These are phyloP conservation scores for Sinopyrophorus schimmeli DNA, from an alignment of 2,888 invertebrate genomes.

Conservation along the genomic window DNA sequence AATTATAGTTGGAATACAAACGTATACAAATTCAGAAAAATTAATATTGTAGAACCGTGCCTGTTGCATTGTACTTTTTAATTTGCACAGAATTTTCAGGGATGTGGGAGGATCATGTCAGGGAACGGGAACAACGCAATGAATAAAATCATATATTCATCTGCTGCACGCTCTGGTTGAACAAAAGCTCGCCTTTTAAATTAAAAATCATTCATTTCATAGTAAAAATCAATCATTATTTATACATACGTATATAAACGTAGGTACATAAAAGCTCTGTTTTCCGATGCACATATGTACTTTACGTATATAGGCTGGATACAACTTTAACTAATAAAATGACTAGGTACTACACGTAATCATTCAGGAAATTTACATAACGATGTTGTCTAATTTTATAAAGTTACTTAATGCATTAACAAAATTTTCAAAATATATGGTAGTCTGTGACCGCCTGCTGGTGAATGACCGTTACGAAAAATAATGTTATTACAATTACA, in stretches of 20 bases:
- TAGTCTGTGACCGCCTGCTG: too few species aligned
- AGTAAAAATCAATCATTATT: conserved; percentile 51
- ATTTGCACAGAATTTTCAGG: conserved; percentile 51
- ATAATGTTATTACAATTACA: too few species aligned
- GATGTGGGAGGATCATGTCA: conserved; percentile 41
- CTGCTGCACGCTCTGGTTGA: conserved; percentile 46
- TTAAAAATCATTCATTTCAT: conserved; percentile 57
- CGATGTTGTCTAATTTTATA: too few species aligned
- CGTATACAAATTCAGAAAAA: conserved; percentile 18
- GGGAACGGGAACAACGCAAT: conserved; percentile 48
- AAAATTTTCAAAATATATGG: too few species aligned
- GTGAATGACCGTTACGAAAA: too few species aligned
- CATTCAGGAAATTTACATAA: too few species aligned
- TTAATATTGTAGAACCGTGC: conserved; percentile 29
- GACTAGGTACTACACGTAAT: too few species aligned
- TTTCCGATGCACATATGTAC: too few species aligned
- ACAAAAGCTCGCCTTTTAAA: conserved; percentile 50
- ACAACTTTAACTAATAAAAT: too few species aligned
- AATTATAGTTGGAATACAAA: neutral
- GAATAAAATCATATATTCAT: conserved; percentile 55
- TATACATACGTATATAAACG: conserved; percentile 2
- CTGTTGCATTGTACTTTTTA: conserved; percentile 45
- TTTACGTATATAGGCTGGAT: too few species aligned
- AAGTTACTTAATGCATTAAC: too few species aligned
- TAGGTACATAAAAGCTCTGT: too few species aligned